These are phyloP conservation scores for Macrostomum lignano DNA, from an alignment of 1,140 invertebrate genomes.

Conservation along the genomic window DNA sequence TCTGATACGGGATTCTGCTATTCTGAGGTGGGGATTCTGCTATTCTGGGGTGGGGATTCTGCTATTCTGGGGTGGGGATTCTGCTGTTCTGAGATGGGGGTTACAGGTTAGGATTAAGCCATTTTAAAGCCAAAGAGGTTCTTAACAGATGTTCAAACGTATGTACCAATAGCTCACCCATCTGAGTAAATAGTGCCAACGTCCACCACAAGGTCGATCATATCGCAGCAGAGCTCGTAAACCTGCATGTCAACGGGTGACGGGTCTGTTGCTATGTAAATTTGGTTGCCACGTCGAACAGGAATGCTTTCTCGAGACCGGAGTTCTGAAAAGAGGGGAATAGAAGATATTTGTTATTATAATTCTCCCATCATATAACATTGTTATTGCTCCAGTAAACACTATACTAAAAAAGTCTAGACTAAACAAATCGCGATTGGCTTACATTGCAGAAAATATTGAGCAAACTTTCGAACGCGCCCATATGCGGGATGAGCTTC, in stretches of 20 bases:
- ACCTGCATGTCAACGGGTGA: constrained; percentile 97
- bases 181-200: constrained; percentile 74
- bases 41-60: too few relatives aligned
- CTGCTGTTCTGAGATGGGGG: too few relatives aligned
- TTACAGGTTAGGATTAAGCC: too few relatives aligned
- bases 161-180: too few relatives aligned
- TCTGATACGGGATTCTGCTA: too few relatives aligned
- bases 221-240: constrained; percentile 95
- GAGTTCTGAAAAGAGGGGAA: constrained; percentile 38
- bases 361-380: too few relatives aligned
- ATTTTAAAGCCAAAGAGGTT: too few relatives aligned
- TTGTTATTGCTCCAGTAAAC: too few relatives aligned
- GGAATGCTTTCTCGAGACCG: constrained; percentile 82
- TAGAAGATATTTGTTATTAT: constrained; percentile 3
- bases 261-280: constrained; percentile 94
- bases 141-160: too few relatives aligned
- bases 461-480: constrained; percentile 82
- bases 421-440: constrained; percentile 10
- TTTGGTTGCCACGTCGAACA: constrained; percentile 96
- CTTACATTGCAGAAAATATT: constrained; percentile 91
- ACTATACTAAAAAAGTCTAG: constrained; percentile 6
- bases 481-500: constrained; percentile 82
- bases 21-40: too few relatives aligned
- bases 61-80: too few relatives aligned
- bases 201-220: constrained; percentile 98